phyloP scores from a whole-genome alignment of 2,797 vertebrate species.

The Podarcis lilfordi region DNA sequence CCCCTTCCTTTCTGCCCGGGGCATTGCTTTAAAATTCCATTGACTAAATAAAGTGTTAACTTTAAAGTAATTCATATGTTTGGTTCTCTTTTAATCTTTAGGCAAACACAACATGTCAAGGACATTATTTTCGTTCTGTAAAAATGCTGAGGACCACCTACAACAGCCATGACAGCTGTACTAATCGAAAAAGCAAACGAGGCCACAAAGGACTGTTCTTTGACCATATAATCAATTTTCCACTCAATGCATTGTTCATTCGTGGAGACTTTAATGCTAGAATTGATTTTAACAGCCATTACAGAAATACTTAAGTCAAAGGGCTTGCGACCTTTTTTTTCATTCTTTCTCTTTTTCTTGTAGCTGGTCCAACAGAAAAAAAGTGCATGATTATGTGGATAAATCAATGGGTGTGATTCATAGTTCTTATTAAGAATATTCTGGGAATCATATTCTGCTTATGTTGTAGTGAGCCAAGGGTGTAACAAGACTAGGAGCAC shows the following conservation, averaged over 20 bases:
- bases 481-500: slow-evolving; percentile 63
- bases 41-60: slow-evolving; percentile 44
- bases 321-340: slow-evolving; percentile 78
- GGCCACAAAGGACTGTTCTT: slow-evolving; percentile 81
- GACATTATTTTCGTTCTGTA: slow-evolving; percentile 68
- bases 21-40: slow-evolving; percentile 21
- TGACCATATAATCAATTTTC: slow-evolving; percentile 86
- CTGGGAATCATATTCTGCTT: slow-evolving; percentile 66
- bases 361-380: slow-evolving; percentile 76
- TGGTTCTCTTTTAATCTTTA: slow-evolving; percentile 43
- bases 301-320: slow-evolving; percentile 81
- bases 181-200: slow-evolving; percentile 85
- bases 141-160: slow-evolving; percentile 79
- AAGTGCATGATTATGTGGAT: slow-evolving; percentile 74
- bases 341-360: slow-evolving; percentile 69
- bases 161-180: slow-evolving; percentile 81
- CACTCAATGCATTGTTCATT: slow-evolving; percentile 84
- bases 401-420: slow-evolving; percentile 79
- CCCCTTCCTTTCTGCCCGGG: not conserved
- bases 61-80: slow-evolving; percentile 63
- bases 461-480: slow-evolving; percentile 57
- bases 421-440: slow-evolving; percentile 67
- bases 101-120: slow-evolving; percentile 77
- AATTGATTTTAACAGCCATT: slow-evolving; percentile 86
- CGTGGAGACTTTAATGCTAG: slow-evolving; percentile 82